Evolutionary conservation across 2,888 invertebrate species (phyloP).

Genomic region (Lottia gigantea): DNA sequence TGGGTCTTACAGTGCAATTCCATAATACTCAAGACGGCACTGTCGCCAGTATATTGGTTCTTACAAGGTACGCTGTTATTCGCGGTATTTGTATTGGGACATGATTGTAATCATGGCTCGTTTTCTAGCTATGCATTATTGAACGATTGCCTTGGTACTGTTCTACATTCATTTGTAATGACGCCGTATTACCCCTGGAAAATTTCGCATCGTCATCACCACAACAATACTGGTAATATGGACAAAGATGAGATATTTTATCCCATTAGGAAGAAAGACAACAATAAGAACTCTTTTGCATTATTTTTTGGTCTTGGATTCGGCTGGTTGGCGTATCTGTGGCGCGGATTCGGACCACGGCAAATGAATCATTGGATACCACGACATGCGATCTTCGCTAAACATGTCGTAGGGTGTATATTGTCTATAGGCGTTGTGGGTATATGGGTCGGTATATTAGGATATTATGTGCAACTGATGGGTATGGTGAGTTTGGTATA

Average conservation of each 20-base stretch:
- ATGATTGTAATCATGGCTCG: constrained; percentile 63
- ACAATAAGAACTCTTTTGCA: constrained; percentile 27
- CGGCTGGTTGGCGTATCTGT: constrained; percentile 60
- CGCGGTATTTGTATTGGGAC: constrained; percentile 60
- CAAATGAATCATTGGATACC: constrained; percentile 33
- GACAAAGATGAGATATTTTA: constrained; percentile 65
- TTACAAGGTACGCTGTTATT: constrained; percentile 61
- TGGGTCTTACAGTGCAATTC: constrained; percentile 27
- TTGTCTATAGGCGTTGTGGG: constrained; percentile 41
- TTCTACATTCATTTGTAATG: constrained; percentile 55
- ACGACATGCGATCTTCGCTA: constrained; percentile 40
- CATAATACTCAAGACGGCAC: constrained; percentile 14
- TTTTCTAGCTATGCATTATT: constrained; percentile 53
- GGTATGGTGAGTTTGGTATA: constrained; percentile 46
- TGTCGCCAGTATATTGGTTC: constrained; percentile 54
- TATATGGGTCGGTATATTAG: constrained; percentile 41
- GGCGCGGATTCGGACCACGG: constrained; percentile 58
- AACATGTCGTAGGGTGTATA: constrained; percentile 44
- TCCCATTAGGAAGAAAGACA: constrained; percentile 46
- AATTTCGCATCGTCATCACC: constrained; percentile 59
- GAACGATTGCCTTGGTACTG: constrained; percentile 56
- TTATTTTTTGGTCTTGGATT: constrained; percentile 46
- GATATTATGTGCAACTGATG: constrained; percentile 35
- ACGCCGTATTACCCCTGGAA: constrained; percentile 64
- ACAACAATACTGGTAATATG: constrained; percentile 62